Conservation (phyloP, 2,113 vertebrate species). For the Emydura subglobosa region DNA sequence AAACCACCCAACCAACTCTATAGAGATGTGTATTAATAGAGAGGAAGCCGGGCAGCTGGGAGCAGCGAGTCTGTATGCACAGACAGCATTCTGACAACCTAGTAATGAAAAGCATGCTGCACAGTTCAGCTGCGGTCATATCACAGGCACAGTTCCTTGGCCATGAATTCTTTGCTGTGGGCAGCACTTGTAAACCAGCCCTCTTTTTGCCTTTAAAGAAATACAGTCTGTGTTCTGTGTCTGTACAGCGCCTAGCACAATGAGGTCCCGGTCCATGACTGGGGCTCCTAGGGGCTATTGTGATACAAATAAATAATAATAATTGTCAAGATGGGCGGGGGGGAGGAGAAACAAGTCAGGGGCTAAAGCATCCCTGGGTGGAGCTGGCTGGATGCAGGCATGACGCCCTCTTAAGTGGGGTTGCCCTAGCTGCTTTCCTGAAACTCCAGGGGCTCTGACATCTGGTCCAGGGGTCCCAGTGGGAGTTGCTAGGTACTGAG, state of each 20-base stretch:
- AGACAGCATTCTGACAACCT: not conserved
- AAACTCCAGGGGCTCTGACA: not conserved
- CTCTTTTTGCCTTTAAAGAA: not conserved
- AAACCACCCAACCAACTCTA: not conserved
- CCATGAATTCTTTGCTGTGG: accelerated
- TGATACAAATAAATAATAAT: not conserved
- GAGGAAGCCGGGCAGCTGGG: not conserved
- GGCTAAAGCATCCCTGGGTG: not conserved
- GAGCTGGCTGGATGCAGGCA: not conserved
- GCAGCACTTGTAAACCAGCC: accelerated
- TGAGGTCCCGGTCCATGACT: not conserved
- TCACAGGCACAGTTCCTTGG: accelerated
- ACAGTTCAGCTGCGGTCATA: not conserved
- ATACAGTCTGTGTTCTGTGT: not conserved
- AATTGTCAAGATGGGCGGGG: not conserved
- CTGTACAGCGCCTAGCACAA: accelerated
- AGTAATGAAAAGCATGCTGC: not conserved
- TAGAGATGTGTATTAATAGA: not conserved
- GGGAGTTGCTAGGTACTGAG: not conserved
- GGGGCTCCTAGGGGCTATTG: not conserved
- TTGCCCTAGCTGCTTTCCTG: not conserved
- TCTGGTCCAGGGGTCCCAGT: not conserved
- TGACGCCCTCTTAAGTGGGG: too few relatives aligned
- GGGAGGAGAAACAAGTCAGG: not conserved
- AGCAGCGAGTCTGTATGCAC: not conserved